Conservation (phyloP, 2,797 vertebrate species). For the Leuciscus waleckii region DNA sequence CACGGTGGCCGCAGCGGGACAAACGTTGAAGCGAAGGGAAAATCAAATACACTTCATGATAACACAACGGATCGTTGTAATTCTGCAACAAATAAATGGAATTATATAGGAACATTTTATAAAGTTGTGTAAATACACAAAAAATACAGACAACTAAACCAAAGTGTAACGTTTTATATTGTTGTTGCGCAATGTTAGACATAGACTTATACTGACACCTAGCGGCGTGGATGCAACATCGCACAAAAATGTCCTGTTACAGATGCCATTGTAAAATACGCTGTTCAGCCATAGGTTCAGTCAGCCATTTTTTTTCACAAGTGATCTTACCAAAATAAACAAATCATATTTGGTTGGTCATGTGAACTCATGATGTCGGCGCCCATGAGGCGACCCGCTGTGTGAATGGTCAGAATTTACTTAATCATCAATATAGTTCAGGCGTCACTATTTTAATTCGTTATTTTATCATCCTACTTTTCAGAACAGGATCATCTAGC, state of each 20-base stretch:
- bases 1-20: constrained; percentile 2
- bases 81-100: neutral
- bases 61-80: neutral
- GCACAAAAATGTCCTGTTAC: neutral
- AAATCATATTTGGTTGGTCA: neutral
- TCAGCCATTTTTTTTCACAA: neutral
- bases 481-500: too few relatives aligned
- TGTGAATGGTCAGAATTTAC: too few relatives aligned
- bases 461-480: neutral
- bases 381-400: neutral
- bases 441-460: neutral
- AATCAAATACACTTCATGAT: neutral
- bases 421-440: neutral
- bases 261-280: neutral
- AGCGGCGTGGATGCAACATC: neutral
- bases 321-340: neutral
- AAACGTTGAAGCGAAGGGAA: neutral
- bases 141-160: neutral
- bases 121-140: neutral
- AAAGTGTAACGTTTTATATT: neutral
- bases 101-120: neutral
- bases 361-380: neutral
- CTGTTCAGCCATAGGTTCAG: too few relatives aligned
- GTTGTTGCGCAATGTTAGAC: too few relatives aligned
- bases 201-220: neutral